phyloP scores from a whole-genome alignment of 2,113 vertebrate genomes.

The Tapirus terrestris region DNA sequence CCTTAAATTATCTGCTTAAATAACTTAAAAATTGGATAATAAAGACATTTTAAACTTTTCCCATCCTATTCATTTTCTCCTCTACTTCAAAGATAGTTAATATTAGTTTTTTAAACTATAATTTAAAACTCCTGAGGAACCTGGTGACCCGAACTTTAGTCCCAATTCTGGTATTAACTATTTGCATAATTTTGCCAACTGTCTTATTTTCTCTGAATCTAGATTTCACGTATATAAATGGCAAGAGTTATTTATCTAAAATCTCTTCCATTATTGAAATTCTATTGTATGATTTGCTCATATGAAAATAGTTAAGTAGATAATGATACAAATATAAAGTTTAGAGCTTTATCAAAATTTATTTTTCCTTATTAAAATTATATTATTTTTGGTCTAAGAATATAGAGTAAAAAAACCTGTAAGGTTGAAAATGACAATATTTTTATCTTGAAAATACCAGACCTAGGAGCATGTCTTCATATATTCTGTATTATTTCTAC shows the following conservation, averaged over 20 bases:
- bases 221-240: not conserved
- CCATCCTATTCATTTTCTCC: not conserved
- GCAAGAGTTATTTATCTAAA: not conserved
- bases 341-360: not conserved
- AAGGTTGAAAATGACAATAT: not conserved
- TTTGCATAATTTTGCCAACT: not conserved
- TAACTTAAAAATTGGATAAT: slow-evolving; percentile 5
- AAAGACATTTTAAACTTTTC: not conserved
- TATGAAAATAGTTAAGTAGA: not conserved
- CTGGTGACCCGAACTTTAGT: not conserved
- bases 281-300: not conserved
- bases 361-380: not conserved
- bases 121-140: not conserved
- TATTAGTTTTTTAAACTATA: not conserved
- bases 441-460: not conserved
- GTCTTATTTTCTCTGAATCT: slow-evolving; percentile 26
- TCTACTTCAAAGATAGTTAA: not conserved
- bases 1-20: slow-evolving; percentile 10
- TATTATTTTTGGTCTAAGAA: not conserved
- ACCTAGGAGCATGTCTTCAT: not conserved
- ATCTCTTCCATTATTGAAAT: not conserved
- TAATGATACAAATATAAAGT: not conserved
- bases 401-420: not conserved
- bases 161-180: not conserved
- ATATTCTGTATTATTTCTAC: not conserved